phyloP scores from a whole-genome alignment of 1,140 invertebrate species.

The Pectinophora gossypiella region DNA sequence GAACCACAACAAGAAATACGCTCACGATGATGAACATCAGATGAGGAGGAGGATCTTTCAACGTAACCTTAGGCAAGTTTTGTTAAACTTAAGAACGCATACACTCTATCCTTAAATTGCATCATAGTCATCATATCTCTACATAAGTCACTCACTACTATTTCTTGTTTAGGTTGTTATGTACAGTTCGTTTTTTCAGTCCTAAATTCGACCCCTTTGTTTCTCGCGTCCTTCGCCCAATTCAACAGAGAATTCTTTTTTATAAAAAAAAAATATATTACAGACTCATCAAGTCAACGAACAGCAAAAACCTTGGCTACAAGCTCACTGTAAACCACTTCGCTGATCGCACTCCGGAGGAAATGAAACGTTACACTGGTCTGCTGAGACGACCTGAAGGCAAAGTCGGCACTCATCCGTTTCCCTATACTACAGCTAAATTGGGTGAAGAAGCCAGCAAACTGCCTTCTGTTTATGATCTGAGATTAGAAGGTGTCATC shows the following conservation, averaged over 20 bases:
- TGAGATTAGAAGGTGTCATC: constrained; percentile 90
- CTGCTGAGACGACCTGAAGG: constrained; percentile 24
- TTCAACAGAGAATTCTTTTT: too few species aligned
- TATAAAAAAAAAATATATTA: too few species aligned
- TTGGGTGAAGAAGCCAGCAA: constrained; percentile 29
- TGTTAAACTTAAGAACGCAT: neutral
- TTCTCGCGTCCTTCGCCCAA: too few species aligned
- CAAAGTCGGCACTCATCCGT: constrained; percentile 78
- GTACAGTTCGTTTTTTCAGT: too few species aligned
- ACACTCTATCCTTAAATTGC: too few species aligned
- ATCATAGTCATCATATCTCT: too few species aligned
- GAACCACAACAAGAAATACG: constrained; percentile 26
- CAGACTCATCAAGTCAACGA: constrained; percentile 29
- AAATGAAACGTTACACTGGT: constrained; percentile 39
- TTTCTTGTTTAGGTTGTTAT: too few species aligned
- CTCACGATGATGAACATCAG: constrained; percentile 27
- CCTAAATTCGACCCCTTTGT: too few species aligned
- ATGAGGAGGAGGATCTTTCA: constrained; percentile 33
- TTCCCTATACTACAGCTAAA: constrained; percentile 76
- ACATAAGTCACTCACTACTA: too few species aligned
- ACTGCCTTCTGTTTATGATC: constrained; percentile 88
- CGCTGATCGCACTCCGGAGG: constrained; percentile 44
- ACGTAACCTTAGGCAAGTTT: constrained; percentile 29
- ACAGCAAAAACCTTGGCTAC: constrained; percentile 36
- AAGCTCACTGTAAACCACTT: constrained; percentile 48